Percentiles rank a stretch among this genome's conserved stretches.
Evolutionary conservation across 2,797 vertebrate genomes (phyloP).

Genomic region (Loris lydekkerianus): DNA sequence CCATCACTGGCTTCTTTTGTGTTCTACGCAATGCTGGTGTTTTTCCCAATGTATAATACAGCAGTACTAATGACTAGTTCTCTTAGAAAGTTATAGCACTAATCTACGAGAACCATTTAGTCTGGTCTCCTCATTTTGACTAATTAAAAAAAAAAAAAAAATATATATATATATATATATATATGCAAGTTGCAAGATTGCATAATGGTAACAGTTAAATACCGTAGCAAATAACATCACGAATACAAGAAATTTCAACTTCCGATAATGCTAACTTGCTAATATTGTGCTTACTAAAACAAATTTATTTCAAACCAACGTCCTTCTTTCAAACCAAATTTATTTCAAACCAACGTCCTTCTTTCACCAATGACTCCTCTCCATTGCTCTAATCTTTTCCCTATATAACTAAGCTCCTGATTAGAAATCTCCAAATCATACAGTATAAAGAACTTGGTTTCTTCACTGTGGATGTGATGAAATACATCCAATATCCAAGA

Average conservation of each 20-base stretch:
- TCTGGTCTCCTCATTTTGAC: neutral
- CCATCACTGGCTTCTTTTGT: neutral
- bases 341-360: conserved; percentile 87
- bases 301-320: neutral
- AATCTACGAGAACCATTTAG: neutral
- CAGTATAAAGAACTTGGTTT: conserved; percentile 93
- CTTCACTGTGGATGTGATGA: conserved; percentile 91
- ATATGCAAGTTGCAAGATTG: neutral
- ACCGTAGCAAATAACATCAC: neutral
- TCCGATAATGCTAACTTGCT: neutral
- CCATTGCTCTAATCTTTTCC: conserved; percentile 96
- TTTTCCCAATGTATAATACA: neutral
- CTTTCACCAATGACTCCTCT: conserved; percentile 94
- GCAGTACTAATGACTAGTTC: neutral
- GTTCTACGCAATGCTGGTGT: neutral
- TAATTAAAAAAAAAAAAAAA: neutral
- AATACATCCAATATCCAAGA: conserved; percentile 93
- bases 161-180: neutral
- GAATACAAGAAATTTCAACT: neutral
- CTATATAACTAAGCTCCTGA: conserved; percentile 95
- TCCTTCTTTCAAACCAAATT: too few relatives aligned
- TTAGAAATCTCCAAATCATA: conserved; percentile 95
- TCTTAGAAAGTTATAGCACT: neutral
- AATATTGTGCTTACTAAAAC: neutral
- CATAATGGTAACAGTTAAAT: neutral